A percentile compares a stretch with the other conserved stretches of the same genome.
Evolutionary conservation across 2,888 invertebrate species (phyloP).

Genomic region (Nebria salina): DNA sequence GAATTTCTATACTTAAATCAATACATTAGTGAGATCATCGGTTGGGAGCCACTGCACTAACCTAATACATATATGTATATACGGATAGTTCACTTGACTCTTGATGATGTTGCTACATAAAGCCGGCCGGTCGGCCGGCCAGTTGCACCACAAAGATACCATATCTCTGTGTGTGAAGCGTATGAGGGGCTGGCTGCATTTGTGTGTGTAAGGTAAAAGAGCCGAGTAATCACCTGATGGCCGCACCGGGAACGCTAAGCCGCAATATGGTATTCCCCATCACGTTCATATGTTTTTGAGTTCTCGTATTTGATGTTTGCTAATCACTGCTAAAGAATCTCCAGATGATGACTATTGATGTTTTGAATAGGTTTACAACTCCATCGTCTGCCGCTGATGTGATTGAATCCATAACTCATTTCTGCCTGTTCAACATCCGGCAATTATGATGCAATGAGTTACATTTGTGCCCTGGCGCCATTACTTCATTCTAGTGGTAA

Average conservation of each 20-base stretch:
- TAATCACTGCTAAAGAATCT: background rate
- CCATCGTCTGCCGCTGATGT: no score
- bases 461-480: no score
- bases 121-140: background rate
- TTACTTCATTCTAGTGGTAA: no score
- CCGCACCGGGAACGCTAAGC: slow-evolving; percentile 13
- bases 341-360: no score
- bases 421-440: no score
- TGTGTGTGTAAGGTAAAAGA: slow-evolving; percentile 26
- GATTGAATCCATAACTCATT: no score
- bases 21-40: no score
- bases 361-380: no score
- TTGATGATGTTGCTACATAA: slow-evolving; percentile 9
- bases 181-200: background rate
- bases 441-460: no score
- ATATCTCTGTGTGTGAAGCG: background rate
- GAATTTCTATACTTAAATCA: no score
- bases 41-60: no score
- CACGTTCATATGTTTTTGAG: background rate
- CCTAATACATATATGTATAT: background rate
- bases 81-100: slow-evolving; percentile 11
- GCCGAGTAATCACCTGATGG: slow-evolving; percentile 42
- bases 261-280: slow-evolving; percentile 4
- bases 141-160: slow-evolving; percentile 5
- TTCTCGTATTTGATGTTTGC: background rate